These are phyloP conservation scores for Phortica variegata DNA, from an alignment of 1,140 invertebrate species.

Conservation along the genomic window DNA sequence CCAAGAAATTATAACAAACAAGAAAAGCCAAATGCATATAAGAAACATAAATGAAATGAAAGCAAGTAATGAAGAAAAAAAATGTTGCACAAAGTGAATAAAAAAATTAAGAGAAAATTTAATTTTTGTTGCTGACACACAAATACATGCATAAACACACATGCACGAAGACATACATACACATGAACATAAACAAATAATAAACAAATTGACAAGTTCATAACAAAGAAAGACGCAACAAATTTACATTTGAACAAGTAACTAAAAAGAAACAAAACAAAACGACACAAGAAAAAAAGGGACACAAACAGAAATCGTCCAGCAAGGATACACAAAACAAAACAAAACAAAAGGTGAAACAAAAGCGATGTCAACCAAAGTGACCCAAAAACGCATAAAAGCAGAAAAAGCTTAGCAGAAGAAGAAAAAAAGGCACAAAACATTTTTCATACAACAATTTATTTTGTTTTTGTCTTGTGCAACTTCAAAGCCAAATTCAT, in stretches of 20 bases:
- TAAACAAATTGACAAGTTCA: conserved; percentile 7
- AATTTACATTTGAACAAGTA: no score
- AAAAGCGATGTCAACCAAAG: no score
- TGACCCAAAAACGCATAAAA: conserved; percentile 11
- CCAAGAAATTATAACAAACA: conserved; percentile 25
- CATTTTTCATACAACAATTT: no score
- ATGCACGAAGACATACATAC: conserved; percentile 2
- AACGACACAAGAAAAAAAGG: background rate
- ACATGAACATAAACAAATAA: conserved; percentile 17
- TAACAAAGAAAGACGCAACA: background rate
- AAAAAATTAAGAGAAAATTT: background rate
- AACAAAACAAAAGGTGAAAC: background rate
- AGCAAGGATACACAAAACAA: background rate
- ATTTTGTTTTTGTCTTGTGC: no score
- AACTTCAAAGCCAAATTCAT: no score
- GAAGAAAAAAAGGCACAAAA: no score
- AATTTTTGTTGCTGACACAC: conserved; percentile 13
- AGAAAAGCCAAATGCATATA: conserved; percentile 35
- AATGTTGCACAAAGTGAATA: conserved; percentile 1
- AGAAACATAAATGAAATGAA: conserved; percentile 27
- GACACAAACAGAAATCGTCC: background rate
- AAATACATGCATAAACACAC: conserved; percentile 2
- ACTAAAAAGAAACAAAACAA: background rate
- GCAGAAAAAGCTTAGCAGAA: conserved; percentile 31
- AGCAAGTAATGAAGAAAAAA: conserved; percentile 4